A percentile compares a stretch with the other conserved stretches of the same genome.
phyloP scores from a whole-genome alignment of 2,888 invertebrate species.

The Stomorhina lunata region DNA sequence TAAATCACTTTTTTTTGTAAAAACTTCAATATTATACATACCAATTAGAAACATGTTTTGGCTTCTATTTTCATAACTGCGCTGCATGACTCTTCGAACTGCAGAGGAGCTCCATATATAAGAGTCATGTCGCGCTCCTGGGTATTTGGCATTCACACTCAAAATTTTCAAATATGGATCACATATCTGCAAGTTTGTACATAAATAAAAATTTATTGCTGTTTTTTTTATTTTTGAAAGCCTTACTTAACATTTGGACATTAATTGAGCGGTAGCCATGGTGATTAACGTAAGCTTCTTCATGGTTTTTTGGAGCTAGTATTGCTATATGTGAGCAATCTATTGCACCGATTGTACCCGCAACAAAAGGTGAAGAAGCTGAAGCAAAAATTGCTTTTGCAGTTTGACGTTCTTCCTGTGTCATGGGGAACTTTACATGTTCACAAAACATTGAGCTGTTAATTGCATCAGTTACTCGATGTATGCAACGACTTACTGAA shows the following conservation, averaged over 20 bases:
- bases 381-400: constrained; percentile 13
- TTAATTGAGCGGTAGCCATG: constrained; percentile 13
- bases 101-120: constrained; percentile 35
- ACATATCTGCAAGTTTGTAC: not conserved
- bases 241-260: not conserved
- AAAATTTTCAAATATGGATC: constrained; percentile 9
- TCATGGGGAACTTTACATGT: not conserved
- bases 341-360: constrained; percentile 12
- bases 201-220: no score
- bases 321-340: constrained; percentile 8
- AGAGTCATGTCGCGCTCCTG: constrained; percentile 6
- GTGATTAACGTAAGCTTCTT: constrained; percentile 22
- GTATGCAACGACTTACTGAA: not conserved
- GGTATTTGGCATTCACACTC: constrained; percentile 13
- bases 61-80: constrained; percentile 22
- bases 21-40: no score
- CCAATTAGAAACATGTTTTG: constrained; percentile 4
- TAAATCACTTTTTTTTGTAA: no score
- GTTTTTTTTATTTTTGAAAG: no score
- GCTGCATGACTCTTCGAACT: constrained; percentile 19
- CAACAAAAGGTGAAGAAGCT: not conserved
- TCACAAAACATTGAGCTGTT: not conserved
- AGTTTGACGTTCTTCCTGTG: not conserved
- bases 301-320: not conserved
- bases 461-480: not conserved